These are phyloP conservation scores for Bubalus kerabau DNA, from an alignment of 2,113 vertebrate species.

Conservation along the genomic window DNA sequence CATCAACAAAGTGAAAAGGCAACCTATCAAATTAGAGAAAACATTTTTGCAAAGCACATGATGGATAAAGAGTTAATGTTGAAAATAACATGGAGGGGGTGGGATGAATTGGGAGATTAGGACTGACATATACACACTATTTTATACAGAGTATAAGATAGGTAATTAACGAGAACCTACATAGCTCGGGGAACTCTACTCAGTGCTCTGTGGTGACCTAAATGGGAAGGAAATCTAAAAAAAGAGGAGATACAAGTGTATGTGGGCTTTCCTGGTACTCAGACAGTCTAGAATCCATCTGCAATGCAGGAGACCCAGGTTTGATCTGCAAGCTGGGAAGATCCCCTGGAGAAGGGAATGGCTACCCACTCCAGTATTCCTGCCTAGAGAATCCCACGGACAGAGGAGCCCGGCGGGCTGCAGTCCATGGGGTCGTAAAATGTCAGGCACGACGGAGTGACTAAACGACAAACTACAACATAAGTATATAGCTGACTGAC, in stretches of 20 bases:
- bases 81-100: neutral
- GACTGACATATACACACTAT: neutral
- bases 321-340: neutral
- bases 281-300: neutral
- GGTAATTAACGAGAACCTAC: neutral
- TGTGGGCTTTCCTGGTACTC: neutral
- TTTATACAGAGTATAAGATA: neutral
- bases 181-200: neutral
- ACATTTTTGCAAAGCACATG: neutral
- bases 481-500: neutral
- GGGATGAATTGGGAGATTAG: neutral
- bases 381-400: neutral
- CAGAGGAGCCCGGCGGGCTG: neutral
- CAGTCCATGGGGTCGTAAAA: rapidly evolving
- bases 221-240: neutral
- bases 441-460: neutral
- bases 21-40: neutral
- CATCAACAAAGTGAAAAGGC: neutral
- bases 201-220: neutral
- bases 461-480: neutral
- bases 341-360: neutral
- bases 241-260: neutral
- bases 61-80: neutral
- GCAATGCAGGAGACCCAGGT: neutral
- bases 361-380: neutral